These are phyloP conservation scores for Latheticus oryzae DNA, from an alignment of 2,888 invertebrate genomes.

Conservation along the genomic window DNA sequence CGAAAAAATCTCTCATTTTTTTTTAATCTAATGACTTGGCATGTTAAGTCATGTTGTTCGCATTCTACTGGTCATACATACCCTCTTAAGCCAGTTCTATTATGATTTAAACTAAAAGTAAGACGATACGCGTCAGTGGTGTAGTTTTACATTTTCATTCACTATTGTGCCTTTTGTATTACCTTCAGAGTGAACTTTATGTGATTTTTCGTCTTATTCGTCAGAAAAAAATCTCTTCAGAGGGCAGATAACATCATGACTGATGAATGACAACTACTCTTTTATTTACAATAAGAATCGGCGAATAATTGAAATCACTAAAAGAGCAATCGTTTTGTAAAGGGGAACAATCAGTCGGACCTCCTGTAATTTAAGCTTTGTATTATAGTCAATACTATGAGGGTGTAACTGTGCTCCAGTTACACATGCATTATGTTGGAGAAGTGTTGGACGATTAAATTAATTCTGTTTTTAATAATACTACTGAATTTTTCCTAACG, in stretches of 20 bases:
- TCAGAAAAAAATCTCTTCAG: slow-evolving; percentile 5
- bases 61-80: slow-evolving; percentile 43
- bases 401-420: slow-evolving; percentile 34
- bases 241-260: slow-evolving; percentile 15
- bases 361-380: slow-evolving; percentile 46
- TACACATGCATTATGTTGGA: slow-evolving; percentile 26
- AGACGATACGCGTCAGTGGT: slow-evolving; percentile 50
- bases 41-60: slow-evolving; percentile 47
- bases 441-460: slow-evolving; percentile 19
- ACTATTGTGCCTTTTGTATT: slow-evolving; percentile 36
- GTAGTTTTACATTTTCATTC: slow-evolving; percentile 51
- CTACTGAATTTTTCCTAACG: too few species aligned
- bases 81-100: slow-evolving; percentile 44
- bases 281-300: too few species aligned
- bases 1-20: slow-evolving; percentile 3
- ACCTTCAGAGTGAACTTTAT: slow-evolving; percentile 21
- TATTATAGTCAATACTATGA: slow-evolving; percentile 41
- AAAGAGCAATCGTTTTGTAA: slow-evolving; percentile 48
- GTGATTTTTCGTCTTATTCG: slow-evolving; percentile 27
- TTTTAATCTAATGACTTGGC: slow-evolving; percentile 27
- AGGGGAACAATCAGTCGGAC: slow-evolving; percentile 46
- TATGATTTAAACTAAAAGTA: slow-evolving; percentile 47
- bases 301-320: slow-evolving; percentile 47
- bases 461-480: slow-evolving; percentile 21
- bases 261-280: neutral